phyloP scores from a whole-genome alignment of 2,888 invertebrate species.

The Punctoribates punctum region DNA sequence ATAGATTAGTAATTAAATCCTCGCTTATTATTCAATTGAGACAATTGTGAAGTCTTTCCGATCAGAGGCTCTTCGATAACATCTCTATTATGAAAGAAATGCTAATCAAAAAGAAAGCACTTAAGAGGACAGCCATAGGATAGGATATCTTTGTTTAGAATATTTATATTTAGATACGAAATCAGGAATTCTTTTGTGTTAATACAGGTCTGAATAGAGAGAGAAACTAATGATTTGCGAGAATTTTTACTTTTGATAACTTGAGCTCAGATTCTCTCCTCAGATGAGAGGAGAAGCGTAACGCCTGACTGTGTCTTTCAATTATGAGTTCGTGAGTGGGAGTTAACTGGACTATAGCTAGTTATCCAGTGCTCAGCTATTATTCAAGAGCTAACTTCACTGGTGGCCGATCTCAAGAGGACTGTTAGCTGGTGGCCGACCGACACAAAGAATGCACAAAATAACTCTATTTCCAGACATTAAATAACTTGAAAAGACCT shows the following conservation, averaged over 20 bases:
- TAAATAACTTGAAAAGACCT: neutral
- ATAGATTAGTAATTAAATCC: too few species aligned
- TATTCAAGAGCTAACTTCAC: neutral
- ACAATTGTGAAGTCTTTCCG: too few species aligned
- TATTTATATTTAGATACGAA: neutral
- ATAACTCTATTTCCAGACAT: conserved; percentile 2
- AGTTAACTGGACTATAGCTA: conserved; percentile 2
- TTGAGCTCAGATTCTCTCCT: neutral
- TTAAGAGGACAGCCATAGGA: too few species aligned
- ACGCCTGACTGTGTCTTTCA: conserved; percentile 10
- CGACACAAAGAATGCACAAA: conserved; percentile 8
- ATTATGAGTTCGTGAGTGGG: conserved; percentile 30
- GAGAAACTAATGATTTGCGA: neutral
- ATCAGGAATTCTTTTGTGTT: neutral
- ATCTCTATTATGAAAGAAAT: too few species aligned
- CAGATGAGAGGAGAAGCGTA: neutral
- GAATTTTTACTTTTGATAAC: neutral
- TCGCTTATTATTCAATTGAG: too few species aligned
- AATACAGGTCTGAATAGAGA: neutral
- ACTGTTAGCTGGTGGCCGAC: neutral
- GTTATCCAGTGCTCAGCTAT: neutral
- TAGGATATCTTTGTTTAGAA: too few species aligned
- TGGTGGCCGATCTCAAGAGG: neutral
- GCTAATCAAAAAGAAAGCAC: too few species aligned
- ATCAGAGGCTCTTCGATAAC: too few species aligned